These are phyloP conservation scores for Calypte anna DNA, from an alignment of 2,113 vertebrate genomes.

Conservation along the genomic window DNA sequence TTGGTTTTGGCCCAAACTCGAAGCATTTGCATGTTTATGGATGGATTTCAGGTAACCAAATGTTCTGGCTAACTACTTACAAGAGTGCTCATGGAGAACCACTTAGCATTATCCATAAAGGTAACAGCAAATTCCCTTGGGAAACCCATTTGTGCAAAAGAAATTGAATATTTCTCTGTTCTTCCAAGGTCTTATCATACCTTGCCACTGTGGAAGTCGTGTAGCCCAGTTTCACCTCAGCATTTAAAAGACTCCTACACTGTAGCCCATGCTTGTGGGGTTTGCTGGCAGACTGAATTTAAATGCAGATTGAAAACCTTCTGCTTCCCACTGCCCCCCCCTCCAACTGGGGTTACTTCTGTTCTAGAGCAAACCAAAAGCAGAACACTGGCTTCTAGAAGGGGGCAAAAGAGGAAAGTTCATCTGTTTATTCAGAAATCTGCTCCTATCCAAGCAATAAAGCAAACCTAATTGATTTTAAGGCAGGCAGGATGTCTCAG, in stretches of 20 bases:
- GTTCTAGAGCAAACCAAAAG: not conserved
- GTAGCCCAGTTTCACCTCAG: not conserved
- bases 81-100: not conserved
- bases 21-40: not conserved
- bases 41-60: slow-evolving; percentile 1
- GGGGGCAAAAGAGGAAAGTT: slow-evolving; percentile 19
- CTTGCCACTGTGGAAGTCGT: fast-evolving
- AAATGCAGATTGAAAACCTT: not conserved
- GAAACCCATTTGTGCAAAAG: not conserved
- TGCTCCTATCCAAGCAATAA: not conserved
- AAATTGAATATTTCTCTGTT: not conserved
- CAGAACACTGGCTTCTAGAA: not conserved
- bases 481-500: not conserved
- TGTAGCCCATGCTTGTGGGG: not conserved
- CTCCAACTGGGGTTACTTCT: not conserved
- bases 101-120: not conserved
- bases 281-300: not conserved
- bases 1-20: slow-evolving; percentile 7
- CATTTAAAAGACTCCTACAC: not conserved
- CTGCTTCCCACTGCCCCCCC: not conserved
- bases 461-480: slow-evolving; percentile 16
- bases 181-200: not conserved
- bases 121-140: not conserved
- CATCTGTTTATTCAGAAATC: slow-evolving; percentile 18
- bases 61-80: not conserved